Conservation (phyloP, 2,888 invertebrate species). For the Galerucella calmariensis region DNA sequence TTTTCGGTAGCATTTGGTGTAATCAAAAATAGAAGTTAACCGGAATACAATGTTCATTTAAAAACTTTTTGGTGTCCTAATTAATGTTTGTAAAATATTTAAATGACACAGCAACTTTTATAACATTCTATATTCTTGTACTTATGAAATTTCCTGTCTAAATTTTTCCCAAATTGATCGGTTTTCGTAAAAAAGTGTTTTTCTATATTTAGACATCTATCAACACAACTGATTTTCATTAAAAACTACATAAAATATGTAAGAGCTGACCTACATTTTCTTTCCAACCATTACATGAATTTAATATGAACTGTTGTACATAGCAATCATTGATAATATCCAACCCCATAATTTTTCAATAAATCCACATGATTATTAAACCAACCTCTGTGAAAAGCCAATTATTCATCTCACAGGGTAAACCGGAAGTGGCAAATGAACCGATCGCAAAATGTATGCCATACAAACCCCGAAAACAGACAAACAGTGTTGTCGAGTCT, state of each 20-base stretch:
- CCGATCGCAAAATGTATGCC: conserved; percentile 20
- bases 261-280: conserved; percentile 7
- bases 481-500: neutral
- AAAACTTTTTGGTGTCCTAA: too few relatives aligned
- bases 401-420: conserved; percentile 23
- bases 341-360: conserved; percentile 18
- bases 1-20: too few relatives aligned
- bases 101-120: too few relatives aligned
- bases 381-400: conserved; percentile 9
- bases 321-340: neutral
- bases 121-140: too few relatives aligned
- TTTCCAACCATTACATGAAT: neutral
- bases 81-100: too few relatives aligned
- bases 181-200: neutral
- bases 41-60: too few relatives aligned
- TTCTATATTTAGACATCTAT: neutral
- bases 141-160: too few relatives aligned
- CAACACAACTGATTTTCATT: neutral
- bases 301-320: neutral
- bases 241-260: neutral
- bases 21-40: too few relatives aligned
- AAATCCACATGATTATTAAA: conserved; percentile 21
- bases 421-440: conserved; percentile 24
- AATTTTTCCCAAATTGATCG: too few relatives aligned
- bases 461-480: conserved; percentile 16